phyloP scores from a whole-genome alignment of 2,797 vertebrate species.

The Brachyrhaphis roseni region DNA sequence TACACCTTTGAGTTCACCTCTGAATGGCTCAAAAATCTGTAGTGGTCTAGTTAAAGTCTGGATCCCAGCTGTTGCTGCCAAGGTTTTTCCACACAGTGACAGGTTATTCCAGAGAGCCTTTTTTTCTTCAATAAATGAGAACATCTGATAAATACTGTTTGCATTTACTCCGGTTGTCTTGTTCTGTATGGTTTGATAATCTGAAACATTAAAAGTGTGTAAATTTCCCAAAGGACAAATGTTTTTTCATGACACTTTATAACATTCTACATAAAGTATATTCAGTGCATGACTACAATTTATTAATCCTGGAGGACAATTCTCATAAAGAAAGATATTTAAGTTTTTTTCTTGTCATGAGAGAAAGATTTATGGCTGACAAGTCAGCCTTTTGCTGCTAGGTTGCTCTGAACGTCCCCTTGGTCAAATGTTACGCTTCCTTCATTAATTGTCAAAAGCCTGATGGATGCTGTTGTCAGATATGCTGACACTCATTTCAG shows the following conservation, averaged over 20 bases:
- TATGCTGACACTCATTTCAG: conserved; percentile 15
- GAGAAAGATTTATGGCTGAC: conserved; percentile 32
- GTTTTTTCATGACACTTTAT: background rate
- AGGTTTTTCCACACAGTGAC: background rate
- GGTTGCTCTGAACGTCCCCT: conserved; percentile 2
- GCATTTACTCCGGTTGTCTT: background rate
- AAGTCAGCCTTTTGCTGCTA: conserved; percentile 21
- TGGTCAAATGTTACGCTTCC: conserved; percentile 23
- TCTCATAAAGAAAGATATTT: conserved; percentile 8
- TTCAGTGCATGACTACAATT: too few relatives aligned
- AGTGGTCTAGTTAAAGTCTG: background rate
- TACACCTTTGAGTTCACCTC: background rate
- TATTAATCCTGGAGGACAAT: too few relatives aligned
- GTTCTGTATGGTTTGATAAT: background rate
- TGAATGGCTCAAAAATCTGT: background rate
- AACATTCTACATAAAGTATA: background rate
- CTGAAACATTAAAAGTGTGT: background rate
- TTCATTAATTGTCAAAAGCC: conserved; percentile 23
- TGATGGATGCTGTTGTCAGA: conserved; percentile 15
- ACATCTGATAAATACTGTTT: background rate
- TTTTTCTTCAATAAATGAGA: background rate
- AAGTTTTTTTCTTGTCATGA: conserved; percentile 19
- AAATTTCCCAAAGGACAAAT: background rate
- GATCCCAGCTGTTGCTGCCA: background rate
- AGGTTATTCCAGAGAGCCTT: background rate